Evolutionary conservation across 1,140 invertebrate genomes (phyloP).

Genomic region (Diprion similis): DNA sequence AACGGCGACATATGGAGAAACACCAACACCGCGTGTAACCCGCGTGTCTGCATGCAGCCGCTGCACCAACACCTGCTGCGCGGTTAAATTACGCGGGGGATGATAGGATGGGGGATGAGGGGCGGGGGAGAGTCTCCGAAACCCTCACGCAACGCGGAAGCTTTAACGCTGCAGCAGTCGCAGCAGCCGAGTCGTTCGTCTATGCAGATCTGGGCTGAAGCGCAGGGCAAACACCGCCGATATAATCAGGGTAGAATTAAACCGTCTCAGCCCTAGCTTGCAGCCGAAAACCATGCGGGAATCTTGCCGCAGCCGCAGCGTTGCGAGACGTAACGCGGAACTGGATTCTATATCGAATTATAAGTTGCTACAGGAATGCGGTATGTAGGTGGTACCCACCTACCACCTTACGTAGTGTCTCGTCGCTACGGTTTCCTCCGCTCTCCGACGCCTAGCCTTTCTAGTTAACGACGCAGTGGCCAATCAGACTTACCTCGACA

Average conservation of each 20-base stretch:
- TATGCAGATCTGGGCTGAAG: neutral
- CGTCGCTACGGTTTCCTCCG: neutral
- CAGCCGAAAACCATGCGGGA: neutral
- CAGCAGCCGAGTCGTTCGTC: neutral
- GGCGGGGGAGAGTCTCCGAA: no score
- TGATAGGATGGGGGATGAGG: no score
- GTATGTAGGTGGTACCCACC: no score
- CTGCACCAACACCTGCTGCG: neutral
- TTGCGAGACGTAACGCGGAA: neutral
- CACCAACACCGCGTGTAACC: no score
- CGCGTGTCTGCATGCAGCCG: no score
- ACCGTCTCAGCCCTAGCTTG: neutral
- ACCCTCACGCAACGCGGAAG: no score
- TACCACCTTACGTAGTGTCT: neutral
- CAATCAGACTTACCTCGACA: neutral
- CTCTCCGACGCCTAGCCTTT: neutral
- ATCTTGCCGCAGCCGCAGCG: neutral
- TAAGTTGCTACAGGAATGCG: neutral
- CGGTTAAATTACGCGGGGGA: neutral
- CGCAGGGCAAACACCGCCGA: conserved; percentile 3
- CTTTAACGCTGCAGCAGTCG: no score
- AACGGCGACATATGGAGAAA: neutral
- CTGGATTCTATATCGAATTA: neutral
- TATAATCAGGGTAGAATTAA: conserved; percentile 6
- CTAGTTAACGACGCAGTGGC: conserved; percentile 4